Evolutionary conservation across 2,888 invertebrate genomes (phyloP), one percentile per base, ranked within the genome.

Genomic region (Parapristionchus giblindavisi): DNA sequence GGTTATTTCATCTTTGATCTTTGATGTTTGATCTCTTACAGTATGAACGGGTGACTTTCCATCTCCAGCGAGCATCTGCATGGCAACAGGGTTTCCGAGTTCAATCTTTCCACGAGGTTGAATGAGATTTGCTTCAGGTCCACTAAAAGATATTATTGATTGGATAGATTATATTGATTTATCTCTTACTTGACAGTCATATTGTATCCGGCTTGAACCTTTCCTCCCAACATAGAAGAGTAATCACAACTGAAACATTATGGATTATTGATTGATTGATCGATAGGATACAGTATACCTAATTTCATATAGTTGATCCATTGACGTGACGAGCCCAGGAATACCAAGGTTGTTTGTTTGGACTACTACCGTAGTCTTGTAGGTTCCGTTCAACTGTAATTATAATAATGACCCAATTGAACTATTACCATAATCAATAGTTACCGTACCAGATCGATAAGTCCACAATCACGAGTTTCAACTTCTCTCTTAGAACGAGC

Each of bases 321-420:
- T 86, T 6, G 85, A 85, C 34, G 88, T 88, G 36, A 88, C 88
- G 21, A 88, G 82, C 60, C 85, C 88, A 27, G 88, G 87, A 65
- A 88, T 88, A 52, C 88, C 88, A 51, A 88, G 80, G 75, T 87
- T 88, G 81, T 88, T 88, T 17, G 87, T 86, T 79, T 88, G 88
- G 52, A 88, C 85, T 71, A 88, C 88, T 14, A 88, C 84, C 38
- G 86, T 87, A 11, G 86, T 84, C 76, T 81, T 83, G 82, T 87
- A 88, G 43, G 85, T 87, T 65, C 87, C 87, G 77, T 88, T 87
- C 60, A 78, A 65, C 78, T 78, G 40, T 38, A 79, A 52, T 66
- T 34, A 29, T 24, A 40, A 61, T 38, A 40, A 11, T 61, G 61
- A 48, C 66, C 48, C 2, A 21, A 4, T 66, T 54, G 6, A 14